These are phyloP conservation scores for Pachyseris speciosa DNA, from an alignment of 64 coral and sea anemone species.

Conservation along the genomic window DNA sequence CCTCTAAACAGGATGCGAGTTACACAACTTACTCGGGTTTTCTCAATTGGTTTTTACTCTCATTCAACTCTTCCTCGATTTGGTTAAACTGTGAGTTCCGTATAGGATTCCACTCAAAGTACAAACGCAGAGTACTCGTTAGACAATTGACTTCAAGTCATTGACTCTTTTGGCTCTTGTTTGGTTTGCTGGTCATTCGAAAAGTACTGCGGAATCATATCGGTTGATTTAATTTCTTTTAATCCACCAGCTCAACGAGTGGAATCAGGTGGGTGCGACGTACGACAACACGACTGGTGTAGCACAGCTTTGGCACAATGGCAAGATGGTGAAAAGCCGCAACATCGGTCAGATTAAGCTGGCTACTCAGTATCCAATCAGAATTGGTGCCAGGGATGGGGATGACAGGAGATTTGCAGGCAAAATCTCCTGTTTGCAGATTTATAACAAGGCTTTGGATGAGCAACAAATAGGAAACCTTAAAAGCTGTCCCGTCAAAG, in stretches of 20 bases:
- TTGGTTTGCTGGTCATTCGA: no score
- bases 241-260: slow-evolving; percentile 72
- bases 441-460: slow-evolving; percentile 90
- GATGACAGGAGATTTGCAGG: slow-evolving; percentile 86
- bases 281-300: slow-evolving; percentile 99
- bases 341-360: slow-evolving; percentile 89
- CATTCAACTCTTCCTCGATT: no score
- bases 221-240: neutral
- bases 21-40: no score
- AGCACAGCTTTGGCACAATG: slow-evolving; percentile 96
- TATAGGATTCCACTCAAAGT: no score
- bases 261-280: slow-evolving; percentile 96
- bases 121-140: no score
- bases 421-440: slow-evolving; percentile 96
- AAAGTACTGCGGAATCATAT: no score
- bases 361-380: slow-evolving; percentile 92
- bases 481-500: slow-evolving; percentile 88
- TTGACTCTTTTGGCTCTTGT: no score
- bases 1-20: no score
- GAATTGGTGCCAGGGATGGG: slow-evolving; percentile 79
- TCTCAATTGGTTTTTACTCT: no score
- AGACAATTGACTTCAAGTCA: no score
- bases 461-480: slow-evolving; percentile 94
- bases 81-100: no score
- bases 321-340: slow-evolving; percentile 99